phyloP scores from a whole-genome alignment of 2,888 invertebrate genomes.

The Itoplectis maculator region DNA sequence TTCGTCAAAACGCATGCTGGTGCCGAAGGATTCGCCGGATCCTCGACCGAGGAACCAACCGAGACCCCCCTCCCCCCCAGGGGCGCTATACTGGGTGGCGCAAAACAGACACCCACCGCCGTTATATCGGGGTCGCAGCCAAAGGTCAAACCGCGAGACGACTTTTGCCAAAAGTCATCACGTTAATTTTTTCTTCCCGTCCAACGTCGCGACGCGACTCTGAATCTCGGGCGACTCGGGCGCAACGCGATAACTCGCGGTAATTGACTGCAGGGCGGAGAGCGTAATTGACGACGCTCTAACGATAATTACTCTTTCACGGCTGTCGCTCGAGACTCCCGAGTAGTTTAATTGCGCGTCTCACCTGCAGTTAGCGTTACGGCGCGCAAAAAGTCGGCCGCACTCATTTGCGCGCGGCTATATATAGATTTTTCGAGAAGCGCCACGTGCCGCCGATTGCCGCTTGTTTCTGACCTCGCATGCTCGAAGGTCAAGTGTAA shows the following conservation, averaged over 20 bases:
- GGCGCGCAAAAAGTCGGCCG: not conserved
- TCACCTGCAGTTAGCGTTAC: not conserved
- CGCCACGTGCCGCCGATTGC: too few relatives aligned
- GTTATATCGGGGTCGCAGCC: not conserved
- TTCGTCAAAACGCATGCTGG: too few relatives aligned
- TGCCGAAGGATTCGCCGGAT: not conserved
- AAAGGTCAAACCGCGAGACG: not conserved
- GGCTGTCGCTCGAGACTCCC: not conserved
- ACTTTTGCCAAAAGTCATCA: not conserved
- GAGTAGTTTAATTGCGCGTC: not conserved
- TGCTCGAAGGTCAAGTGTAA: too few relatives aligned
- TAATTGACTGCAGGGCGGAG: not conserved
- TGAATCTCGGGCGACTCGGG: not conserved
- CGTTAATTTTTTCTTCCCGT: not conserved
- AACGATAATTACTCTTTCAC: not conserved
- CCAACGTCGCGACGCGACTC: not conserved
- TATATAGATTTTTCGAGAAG: not conserved
- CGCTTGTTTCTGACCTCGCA: too few relatives aligned
- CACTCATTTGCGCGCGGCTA: not conserved
- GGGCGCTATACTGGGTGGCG: slow-evolving; percentile 16
- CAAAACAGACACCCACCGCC: not conserved
- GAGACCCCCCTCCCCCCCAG: too few relatives aligned
- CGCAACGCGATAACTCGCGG: not conserved
- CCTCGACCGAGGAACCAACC: not conserved
- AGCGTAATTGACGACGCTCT: not conserved